Evolutionary conservation across 2,888 invertebrate genomes (phyloP), one percentile per base, ranked within the genome.

Genomic region (Kuschelorhynchus macadamiae): DNA sequence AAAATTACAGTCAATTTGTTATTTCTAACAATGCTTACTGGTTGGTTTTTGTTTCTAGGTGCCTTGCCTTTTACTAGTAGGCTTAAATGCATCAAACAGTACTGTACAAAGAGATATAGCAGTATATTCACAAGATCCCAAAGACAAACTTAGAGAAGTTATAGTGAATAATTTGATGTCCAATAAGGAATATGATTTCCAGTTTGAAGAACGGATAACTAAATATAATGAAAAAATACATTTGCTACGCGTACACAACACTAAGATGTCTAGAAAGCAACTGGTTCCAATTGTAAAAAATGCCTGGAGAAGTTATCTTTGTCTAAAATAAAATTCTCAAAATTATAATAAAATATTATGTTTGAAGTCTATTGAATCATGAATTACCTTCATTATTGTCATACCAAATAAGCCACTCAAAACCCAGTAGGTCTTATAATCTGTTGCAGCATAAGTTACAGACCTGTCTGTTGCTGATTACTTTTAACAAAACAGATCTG

Each of bases 201-300:
- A 81, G 1, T 78, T 87, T 49, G 79, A 80, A 21, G 78, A 81
- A 33, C 75, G 80, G 0, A 77, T 80, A 33, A 79, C 83, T 36
- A 78, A 80, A 50, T 83, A 86, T 33, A 78, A 82, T 32, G 79
- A 82, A 25, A 79, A 85, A 57, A 85, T 88, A 47, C 72, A 78
- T 7, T 87, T 88, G 74, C 88, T 87, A 74, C 82, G 81, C 7
- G 91, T 91, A 74, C 76, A 79, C 0, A 91, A 92, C 76, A 77
- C 88, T 0, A 83, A 85, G 42, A 87, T 87, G 0, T 88, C 91
- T 0, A 85, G 92, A 20, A 92, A 92, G 79, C 91, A 92, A 77
- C 88, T 91, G 70, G 81, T 91, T 61, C 91, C 91, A 0, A 85
- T 90, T 17, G 75, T 91, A 11, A 87, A 85, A 73, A 81, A 83